phyloP scores from a whole-genome alignment of 2,797 vertebrate genomes.

The Aratinga solstitialis region DNA sequence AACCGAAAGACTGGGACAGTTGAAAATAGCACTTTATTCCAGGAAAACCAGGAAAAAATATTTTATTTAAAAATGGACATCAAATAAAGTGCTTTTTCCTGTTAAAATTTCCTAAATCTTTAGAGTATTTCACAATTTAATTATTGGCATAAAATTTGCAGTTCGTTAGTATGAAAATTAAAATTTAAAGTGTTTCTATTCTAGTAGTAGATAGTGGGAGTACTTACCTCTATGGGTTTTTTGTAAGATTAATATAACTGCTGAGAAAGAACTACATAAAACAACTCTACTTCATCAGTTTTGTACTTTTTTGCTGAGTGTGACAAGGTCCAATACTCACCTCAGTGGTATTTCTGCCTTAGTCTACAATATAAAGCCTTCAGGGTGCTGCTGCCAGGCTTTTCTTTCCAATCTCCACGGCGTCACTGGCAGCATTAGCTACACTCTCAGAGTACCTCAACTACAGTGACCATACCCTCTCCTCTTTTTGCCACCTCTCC shows the following conservation, averaged over 20 bases:
- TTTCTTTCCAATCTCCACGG: background rate
- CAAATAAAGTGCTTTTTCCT: background rate
- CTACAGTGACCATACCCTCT: background rate
- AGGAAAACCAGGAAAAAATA: background rate
- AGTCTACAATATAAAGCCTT: background rate
- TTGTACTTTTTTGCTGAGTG: background rate
- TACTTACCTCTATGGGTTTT: background rate
- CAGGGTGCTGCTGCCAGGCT: background rate
- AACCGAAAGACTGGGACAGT: background rate
- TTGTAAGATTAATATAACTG: background rate
- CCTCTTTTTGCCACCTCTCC: background rate
- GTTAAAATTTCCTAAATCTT: background rate
- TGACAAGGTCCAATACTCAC: background rate
- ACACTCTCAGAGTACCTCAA: background rate
- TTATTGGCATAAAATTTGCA: background rate
- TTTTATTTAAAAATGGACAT: background rate
- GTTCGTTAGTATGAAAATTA: background rate
- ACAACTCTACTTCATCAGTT: background rate
- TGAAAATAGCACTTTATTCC: background rate
- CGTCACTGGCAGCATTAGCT: background rate
- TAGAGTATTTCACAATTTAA: conserved; percentile 7
- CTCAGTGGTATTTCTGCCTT: background rate
- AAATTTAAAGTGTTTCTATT: background rate
- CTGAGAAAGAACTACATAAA: background rate
- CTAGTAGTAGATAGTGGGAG: background rate